A percentile compares a stretch with the other conserved stretches of the same genome.
These are phyloP conservation scores for Pristis pectinata DNA, from an alignment of 2,797 vertebrate genomes.

Conservation along the genomic window DNA sequence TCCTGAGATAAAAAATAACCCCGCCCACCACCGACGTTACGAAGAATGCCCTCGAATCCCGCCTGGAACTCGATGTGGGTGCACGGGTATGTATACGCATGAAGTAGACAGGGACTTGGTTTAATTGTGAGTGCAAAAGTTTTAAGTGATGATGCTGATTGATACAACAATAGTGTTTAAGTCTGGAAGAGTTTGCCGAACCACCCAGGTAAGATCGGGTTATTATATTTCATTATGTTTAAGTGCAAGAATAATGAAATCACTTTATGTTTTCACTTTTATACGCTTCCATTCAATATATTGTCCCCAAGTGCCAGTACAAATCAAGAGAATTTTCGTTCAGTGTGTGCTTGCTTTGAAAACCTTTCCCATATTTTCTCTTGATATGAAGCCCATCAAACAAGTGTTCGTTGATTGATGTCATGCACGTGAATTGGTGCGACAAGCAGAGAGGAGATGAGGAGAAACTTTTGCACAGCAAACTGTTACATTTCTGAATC, in stretches of 20 bases:
- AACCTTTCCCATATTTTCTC: neutral
- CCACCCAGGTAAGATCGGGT: neutral
- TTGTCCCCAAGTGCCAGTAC: neutral
- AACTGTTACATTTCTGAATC: too few relatives aligned
- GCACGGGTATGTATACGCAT: neutral
- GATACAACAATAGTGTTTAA: neutral
- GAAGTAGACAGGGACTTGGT: neutral
- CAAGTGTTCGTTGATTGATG: too few relatives aligned
- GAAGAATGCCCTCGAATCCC: neutral
- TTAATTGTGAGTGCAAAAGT: neutral
- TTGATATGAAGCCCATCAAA: neutral
- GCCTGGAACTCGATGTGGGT: neutral
- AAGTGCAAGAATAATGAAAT: neutral
- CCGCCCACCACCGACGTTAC: neutral
- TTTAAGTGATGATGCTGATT: neutral
- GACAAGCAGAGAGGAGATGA: neutral
- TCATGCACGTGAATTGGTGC: neutral
- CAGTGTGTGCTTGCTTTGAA: neutral
- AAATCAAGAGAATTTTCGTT: neutral
- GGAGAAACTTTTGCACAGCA: neutral
- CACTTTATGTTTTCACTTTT: neutral
- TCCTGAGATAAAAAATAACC: too few relatives aligned
- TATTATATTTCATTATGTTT: neutral
- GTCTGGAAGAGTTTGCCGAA: neutral
- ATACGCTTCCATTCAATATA: neutral